phyloP scores from a whole-genome alignment of 2,797 vertebrate genomes.

The Thripadectes ignobilis region DNA sequence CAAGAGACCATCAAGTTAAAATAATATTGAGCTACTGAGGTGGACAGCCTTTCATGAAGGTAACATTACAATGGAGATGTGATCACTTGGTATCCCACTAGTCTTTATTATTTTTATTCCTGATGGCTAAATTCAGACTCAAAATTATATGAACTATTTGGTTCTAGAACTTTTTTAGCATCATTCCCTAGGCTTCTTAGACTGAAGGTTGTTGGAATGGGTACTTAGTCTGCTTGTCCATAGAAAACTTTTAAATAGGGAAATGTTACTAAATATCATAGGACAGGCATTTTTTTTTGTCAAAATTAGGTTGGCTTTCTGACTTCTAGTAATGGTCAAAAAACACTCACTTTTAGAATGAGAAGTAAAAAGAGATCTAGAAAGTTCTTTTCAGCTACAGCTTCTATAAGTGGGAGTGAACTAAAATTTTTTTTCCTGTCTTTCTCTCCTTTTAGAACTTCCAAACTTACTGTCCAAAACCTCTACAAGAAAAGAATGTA shows the following conservation, averaged over 20 bases:
- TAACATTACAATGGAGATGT: not conserved
- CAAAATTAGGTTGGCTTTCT: not conserved
- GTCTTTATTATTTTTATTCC: not conserved
- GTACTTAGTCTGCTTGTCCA: not conserved
- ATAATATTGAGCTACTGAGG: constrained; percentile 7
- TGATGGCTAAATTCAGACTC: not conserved
- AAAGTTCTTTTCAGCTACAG: not conserved
- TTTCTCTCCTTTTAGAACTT: constrained; percentile 76
- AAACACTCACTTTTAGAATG: not conserved
- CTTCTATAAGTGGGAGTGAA: not conserved
- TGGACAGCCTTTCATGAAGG: constrained; percentile 14
- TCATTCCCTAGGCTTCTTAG: not conserved
- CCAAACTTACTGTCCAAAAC: constrained; percentile 70
- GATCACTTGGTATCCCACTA: not conserved
- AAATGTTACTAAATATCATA: not conserved
- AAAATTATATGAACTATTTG: not conserved
- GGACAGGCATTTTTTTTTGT: not conserved
- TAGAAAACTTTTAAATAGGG: not conserved
- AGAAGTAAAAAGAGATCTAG: not conserved
- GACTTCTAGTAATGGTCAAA: not conserved
- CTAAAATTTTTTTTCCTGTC: not conserved
- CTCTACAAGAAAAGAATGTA: constrained; percentile 67
- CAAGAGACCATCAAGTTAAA: constrained; percentile 14
- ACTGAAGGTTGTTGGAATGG: not conserved
- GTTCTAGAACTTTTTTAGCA: not conserved